Evolutionary conservation across 2,888 invertebrate species (phyloP).

Genomic region (Operophtera brumata): DNA sequence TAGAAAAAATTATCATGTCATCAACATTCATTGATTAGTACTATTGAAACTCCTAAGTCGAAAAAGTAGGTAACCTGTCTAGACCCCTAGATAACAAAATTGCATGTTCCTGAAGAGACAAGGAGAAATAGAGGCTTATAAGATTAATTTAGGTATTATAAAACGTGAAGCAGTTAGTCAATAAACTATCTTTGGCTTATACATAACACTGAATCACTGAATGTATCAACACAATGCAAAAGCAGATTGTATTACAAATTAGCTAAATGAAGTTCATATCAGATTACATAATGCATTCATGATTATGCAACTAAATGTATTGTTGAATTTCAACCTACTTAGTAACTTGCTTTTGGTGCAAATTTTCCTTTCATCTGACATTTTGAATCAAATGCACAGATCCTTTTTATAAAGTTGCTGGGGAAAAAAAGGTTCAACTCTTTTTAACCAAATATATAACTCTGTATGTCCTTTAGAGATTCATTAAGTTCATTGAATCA

Average conservation of each 20-base stretch:
- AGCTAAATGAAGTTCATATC: background rate
- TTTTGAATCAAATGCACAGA: too few relatives aligned
- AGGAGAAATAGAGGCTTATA: background rate
- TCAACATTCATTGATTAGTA: too few relatives aligned
- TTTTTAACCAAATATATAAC: background rate
- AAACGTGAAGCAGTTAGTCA: background rate
- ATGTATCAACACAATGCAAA: background rate
- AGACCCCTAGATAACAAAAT: background rate
- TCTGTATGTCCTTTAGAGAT: background rate
- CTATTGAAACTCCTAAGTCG: too few relatives aligned
- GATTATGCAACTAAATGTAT: background rate
- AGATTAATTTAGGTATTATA: too few relatives aligned
- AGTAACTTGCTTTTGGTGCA: background rate
- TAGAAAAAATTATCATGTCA: too few relatives aligned
- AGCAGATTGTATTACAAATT: conserved; percentile 1
- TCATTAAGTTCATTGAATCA: background rate
- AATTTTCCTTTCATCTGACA: too few relatives aligned
- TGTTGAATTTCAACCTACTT: background rate
- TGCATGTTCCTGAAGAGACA: conserved; percentile 5
- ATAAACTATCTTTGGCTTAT: background rate
- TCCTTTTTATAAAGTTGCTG: too few relatives aligned
- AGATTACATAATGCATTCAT: conserved; percentile 3
- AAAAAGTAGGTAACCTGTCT: background rate
- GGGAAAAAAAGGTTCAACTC: background rate
- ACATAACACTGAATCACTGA: conserved; percentile 2